Conservation (phyloP, 2,797 vertebrate species). For the Phataginus tricuspis region DNA sequence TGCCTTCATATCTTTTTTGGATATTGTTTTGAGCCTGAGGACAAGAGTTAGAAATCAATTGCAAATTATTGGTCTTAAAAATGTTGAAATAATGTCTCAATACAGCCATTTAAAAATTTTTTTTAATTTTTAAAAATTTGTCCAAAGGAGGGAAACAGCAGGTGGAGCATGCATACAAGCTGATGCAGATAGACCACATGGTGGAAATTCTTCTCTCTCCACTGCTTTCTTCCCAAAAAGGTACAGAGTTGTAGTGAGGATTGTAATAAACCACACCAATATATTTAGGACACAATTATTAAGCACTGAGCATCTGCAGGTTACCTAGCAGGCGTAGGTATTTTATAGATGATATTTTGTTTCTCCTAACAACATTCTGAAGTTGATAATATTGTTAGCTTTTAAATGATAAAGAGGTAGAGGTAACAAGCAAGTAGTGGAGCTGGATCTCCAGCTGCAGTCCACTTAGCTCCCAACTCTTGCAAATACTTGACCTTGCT, state of each 20-base stretch:
- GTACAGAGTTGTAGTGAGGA: not conserved
- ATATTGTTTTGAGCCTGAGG: not conserved
- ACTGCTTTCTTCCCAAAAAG: not conserved
- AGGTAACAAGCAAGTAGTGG: not conserved
- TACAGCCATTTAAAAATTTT: not conserved
- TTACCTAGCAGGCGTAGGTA: not conserved
- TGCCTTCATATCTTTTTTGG: not conserved
- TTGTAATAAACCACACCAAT: not conserved
- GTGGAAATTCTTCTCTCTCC: not conserved
- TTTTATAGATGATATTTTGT: not conserved
- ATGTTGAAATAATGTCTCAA: not conserved
- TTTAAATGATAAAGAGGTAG: not conserved
- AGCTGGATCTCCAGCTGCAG: not conserved
- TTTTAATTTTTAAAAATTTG: not conserved
- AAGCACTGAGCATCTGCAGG: not conserved
- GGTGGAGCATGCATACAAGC: not conserved
- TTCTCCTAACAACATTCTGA: not conserved
- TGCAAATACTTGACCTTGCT: not conserved
- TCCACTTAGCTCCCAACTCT: not conserved
- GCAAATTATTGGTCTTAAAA: not conserved
- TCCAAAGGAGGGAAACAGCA: not conserved
- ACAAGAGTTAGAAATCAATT: not conserved
- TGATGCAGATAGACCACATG: not conserved
- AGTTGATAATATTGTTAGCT: not conserved
- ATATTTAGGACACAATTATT: not conserved